Base-by-base conservation (phyloP, 2,888 invertebrate species). In the Cantharis lateralis region DNA sequence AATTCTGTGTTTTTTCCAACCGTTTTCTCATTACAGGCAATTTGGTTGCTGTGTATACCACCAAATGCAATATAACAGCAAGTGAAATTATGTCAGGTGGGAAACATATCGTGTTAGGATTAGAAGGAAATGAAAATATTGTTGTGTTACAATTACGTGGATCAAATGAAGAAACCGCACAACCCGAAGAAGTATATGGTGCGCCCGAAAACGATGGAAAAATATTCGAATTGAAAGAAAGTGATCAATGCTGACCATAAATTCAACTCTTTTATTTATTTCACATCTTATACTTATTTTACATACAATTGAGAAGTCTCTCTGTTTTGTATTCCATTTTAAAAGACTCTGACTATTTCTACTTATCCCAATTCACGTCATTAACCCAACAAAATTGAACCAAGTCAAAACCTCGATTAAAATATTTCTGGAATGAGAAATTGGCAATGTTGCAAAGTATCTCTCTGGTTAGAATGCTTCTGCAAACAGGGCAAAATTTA, bases 71-170 rank as follows among this genome's bases (percentile, higher is more conserved):
- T 77, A 93, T 95, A 82, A 92, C 93, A 61, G 93, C 95, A 0
- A 94, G 95, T 87, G 95, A 96, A 85, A 91, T 96, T 64, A 91
- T 94, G 10, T 91, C 93, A 13, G 93, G 94, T 72, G 96, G 95
- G 0, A 91, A 91, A 32, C 91, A 92, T 71, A 90, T 95, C 1
- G 91, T 95, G 0, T 87, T 95, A 74, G 93, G 94, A 0, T 85
- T 95, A 63, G 92, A 93, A 81, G 93, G 93, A 84, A 90, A 91
- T 83, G 89, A 90, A 75, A 91, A 92, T 72, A 89, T 95, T 28
- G 88, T 93, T 10, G 93, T 93, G 71, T 89, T 95, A 20, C 91
- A 92, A 77, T 88, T 94, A 13, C 88, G 87, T 79, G 89, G 89
- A 10, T 87, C 87, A 48, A 81, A 80, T 13, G 72, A 84, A 15